Percentiles rank a stretch among this genome's conserved stretches.
Evolutionary conservation across 2,113 vertebrate species (phyloP).

Genomic region (Sitta europaea): DNA sequence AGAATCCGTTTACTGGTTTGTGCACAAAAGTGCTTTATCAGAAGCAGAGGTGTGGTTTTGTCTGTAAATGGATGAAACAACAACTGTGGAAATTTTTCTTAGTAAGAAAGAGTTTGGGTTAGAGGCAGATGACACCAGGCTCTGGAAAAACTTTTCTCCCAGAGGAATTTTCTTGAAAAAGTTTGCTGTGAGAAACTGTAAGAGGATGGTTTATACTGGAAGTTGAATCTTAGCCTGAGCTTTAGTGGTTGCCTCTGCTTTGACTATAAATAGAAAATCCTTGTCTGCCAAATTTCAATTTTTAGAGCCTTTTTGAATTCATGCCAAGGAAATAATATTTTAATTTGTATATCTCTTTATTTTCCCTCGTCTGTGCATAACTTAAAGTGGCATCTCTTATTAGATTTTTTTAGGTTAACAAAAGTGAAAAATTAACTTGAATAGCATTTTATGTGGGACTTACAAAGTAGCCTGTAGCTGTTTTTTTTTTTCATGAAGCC

Average conservation of each 20-base stretch:
- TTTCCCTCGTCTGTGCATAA: slow-evolving; percentile 11
- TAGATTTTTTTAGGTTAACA: neutral
- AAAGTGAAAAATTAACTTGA: neutral
- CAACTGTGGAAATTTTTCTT: slow-evolving; percentile 2
- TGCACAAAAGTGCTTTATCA: slow-evolving; percentile 26
- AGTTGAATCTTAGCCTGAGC: neutral
- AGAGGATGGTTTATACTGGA: slow-evolving; percentile 3
- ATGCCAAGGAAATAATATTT: slow-evolving; percentile 37
- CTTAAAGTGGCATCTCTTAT: neutral
- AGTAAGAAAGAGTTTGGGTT: neutral
- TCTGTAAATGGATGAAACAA: neutral
- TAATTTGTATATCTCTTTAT: slow-evolving; percentile 55
- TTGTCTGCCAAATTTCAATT: slow-evolving; percentile 21
- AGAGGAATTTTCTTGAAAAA: slow-evolving; percentile 35
- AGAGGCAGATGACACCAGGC: slow-evolving; percentile 21
- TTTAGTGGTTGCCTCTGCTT: neutral
- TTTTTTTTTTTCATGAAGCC: neutral
- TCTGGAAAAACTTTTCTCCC: slow-evolving; percentile 30
- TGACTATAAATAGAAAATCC: slow-evolving; percentile 40
- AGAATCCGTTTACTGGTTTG: neutral
- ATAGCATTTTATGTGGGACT: neutral
- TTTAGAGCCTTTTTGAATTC: slow-evolving; percentile 30
- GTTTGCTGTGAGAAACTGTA: slow-evolving; percentile 44
- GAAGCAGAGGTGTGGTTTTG: slow-evolving; percentile 18
- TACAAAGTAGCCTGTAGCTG: neutral